phyloP scores from a whole-genome alignment of 2,113 vertebrate genomes.

The Paradisaea rubra region DNA sequence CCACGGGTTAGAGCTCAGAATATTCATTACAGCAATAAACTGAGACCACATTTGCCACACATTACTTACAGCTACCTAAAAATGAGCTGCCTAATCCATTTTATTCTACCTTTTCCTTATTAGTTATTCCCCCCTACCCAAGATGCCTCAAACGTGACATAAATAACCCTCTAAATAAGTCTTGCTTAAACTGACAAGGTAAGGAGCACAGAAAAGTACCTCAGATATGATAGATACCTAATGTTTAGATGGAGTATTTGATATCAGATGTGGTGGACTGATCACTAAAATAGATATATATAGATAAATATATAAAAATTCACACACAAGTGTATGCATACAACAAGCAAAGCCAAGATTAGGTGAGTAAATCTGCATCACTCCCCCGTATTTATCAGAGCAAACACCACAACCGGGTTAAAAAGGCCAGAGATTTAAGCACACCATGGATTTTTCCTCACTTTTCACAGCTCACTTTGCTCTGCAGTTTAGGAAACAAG shows the following conservation, averaged over 20 bases:
- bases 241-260: neutral
- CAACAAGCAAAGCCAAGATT: neutral
- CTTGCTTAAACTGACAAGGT: neutral
- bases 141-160: neutral
- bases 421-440: neutral
- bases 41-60: neutral
- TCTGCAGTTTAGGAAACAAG: neutral
- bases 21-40: neutral
- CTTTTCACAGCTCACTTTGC: neutral
- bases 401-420: neutral
- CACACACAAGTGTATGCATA: accelerated
- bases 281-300: neutral
- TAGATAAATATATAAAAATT: accelerated
- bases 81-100: neutral
- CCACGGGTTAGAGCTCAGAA: neutral
- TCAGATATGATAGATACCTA: neutral
- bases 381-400: neutral
- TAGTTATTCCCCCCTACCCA: neutral
- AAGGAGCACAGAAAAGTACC: neutral
- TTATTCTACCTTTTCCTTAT: neutral
- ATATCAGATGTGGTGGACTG: neutral
- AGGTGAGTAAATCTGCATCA: neutral
- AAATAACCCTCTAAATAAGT: neutral
- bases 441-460: neutral
- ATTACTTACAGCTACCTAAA: neutral